Conservation (phyloP, 2,888 invertebrate genomes). For the Xylocampa areola region DNA sequence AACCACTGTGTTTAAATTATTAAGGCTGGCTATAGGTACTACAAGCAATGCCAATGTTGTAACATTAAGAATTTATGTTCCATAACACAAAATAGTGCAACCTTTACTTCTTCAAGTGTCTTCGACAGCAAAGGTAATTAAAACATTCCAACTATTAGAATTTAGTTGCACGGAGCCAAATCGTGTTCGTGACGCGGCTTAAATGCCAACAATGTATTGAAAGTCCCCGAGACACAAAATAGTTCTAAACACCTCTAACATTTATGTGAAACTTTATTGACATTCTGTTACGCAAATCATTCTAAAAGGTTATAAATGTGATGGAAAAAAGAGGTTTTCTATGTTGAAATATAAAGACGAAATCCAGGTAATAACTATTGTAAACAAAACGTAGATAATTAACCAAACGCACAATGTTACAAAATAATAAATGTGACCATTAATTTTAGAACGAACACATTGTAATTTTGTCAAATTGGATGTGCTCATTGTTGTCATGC, state of each 20-base stretch:
- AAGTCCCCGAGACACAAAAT: slow-evolving; percentile 36
- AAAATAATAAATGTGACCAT: slow-evolving; percentile 24
- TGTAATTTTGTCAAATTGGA: slow-evolving; percentile 12
- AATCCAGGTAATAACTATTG: not conserved
- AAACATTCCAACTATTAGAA: slow-evolving; percentile 42
- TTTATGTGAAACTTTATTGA: slow-evolving; percentile 47
- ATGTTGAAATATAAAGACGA: slow-evolving; percentile 17
- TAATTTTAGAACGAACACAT: slow-evolving; percentile 1
- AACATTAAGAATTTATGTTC: too few species aligned
- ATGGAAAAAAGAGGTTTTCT: slow-evolving; percentile 17
- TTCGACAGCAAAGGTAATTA: slow-evolving; percentile 20
- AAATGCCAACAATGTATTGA: slow-evolving; percentile 63
- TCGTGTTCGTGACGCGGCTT: slow-evolving; percentile 65
- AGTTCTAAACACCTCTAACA: slow-evolving; percentile 35
- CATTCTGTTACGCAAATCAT: slow-evolving; percentile 48
- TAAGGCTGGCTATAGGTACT: too few species aligned
- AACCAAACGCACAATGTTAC: slow-evolving; percentile 9
- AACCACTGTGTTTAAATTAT: too few species aligned
- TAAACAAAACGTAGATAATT: too few species aligned
- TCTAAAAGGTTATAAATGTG: slow-evolving; percentile 43
- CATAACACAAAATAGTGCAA: not conserved
- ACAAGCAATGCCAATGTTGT: too few species aligned
- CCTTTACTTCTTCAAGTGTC: not conserved
- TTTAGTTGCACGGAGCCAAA: slow-evolving; percentile 50
- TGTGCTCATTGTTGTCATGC: slow-evolving; percentile 17